These are phyloP conservation scores for Microtus oregoni DNA, from an alignment of 2,113 vertebrate genomes.

Conservation along the genomic window DNA sequence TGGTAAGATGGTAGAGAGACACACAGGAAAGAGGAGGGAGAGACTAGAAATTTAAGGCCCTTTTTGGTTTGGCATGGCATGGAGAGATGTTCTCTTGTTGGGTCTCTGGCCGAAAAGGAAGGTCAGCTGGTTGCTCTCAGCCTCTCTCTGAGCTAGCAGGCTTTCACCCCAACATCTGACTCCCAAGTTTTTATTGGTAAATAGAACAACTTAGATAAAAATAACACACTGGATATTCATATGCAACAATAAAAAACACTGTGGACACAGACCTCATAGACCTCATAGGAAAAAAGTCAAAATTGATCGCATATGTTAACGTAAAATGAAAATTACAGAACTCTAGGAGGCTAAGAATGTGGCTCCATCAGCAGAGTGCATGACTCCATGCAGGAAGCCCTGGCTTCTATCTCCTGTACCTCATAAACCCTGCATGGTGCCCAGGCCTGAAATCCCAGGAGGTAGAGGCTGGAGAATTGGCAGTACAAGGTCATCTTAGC, in stretches of 20 bases:
- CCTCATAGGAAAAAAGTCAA: background rate
- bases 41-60: background rate
- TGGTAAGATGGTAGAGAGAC: background rate
- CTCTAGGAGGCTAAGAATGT: accelerated
- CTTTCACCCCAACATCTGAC: background rate
- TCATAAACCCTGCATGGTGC: no score
- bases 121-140: background rate
- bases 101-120: background rate
- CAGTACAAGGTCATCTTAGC: background rate
- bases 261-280: background rate
- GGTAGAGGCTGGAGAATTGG: background rate
- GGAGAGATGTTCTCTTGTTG: background rate
- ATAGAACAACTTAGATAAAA: background rate
- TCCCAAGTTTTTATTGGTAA: background rate
- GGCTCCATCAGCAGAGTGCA: background rate
- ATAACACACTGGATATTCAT: background rate
- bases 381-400: background rate
- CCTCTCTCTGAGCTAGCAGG: background rate
- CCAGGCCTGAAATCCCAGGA: background rate
- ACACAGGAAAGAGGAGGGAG: background rate
- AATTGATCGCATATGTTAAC: background rate
- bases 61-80: background rate
- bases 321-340: background rate
- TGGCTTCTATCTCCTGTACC: no score
- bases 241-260: background rate